Base-by-base conservation (phyloP, 1,140 invertebrate species). In the Apis laboriosa region DNA sequence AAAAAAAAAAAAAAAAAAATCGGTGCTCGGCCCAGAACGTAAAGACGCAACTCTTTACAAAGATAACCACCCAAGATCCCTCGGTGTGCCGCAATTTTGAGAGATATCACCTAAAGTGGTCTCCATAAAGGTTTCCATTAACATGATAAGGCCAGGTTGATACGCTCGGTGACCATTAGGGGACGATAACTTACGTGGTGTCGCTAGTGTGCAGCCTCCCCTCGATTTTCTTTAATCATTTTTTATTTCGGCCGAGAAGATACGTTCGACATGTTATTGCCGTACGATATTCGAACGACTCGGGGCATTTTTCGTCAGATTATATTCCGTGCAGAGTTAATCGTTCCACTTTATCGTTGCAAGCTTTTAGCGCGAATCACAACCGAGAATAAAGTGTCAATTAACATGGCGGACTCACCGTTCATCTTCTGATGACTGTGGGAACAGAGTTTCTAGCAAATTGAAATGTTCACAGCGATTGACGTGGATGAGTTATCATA, bases 81-180 rank as follows among this genome's bases (percentile, higher is more conserved):
- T 34, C 64, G 73, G 24, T 63, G 68, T 77, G 85, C 78, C 64
- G 70, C 67, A 60, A 82, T 75, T 70, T 58, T 63, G 61, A 77
- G 56, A 88, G 74, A 89, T 89, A 83, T 55, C 86, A 43, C 77
- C 60, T 84, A 89, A 90, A 90, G 89, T 89, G 89, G 84, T 81
- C 70, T 64, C 78, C 85, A 76, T 89, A 89, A 87, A 88, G 81
- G 86, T 88, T 87, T 90, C 90, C 90, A 91, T 91, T 91, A 91
- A 86, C 82, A 51, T 79, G 90, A 91, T 91, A 91, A 90, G 87
- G n/a, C 2, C n/a, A 74, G 72, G 53, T 80, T 56, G 85, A 84
- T 83, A 74, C 76, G 76, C 83, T 77, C 70, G 34, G 64, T 79
- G 80, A 55, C 89, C 86, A 88, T 90, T 90, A 90, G 61, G 73